Conservation (phyloP, 2,888 invertebrate genomes). For the Bedellia somnulentella region DNA sequence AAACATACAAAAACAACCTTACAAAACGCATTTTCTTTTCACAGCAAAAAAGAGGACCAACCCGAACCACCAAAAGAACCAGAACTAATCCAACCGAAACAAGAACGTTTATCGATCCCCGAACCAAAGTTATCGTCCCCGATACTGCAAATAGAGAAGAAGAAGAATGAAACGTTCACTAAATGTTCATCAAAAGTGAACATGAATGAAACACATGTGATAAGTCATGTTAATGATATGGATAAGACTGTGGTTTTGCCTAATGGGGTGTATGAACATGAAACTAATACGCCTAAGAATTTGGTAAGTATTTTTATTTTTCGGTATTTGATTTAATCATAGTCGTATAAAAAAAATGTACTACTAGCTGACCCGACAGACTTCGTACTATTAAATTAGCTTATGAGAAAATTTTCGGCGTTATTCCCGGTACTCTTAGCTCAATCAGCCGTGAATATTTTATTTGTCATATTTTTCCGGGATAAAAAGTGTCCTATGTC, state of each 20-base stretch:
- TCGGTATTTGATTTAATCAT: too few relatives aligned
- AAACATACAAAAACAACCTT: too few relatives aligned
- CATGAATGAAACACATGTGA: conserved; percentile 22
- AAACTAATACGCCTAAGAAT: conserved; percentile 19
- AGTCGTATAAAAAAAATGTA: too few relatives aligned
- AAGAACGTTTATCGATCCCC: conserved; percentile 19
- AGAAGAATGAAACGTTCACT: neutral
- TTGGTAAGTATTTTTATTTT: conserved; percentile 21
- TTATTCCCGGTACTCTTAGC: too few relatives aligned
- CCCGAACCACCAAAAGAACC: conserved; percentile 2
- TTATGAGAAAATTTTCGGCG: too few relatives aligned
- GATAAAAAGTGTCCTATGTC: too few relatives aligned
- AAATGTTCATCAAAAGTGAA: conserved; percentile 1
- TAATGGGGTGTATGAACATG: conserved; percentile 27
- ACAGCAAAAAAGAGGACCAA: too few relatives aligned
- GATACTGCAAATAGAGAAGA: conserved; percentile 16
- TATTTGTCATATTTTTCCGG: too few relatives aligned
- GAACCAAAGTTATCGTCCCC: conserved; percentile 20
- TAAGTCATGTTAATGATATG: conserved; percentile 14
- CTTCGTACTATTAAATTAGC: too few relatives aligned
- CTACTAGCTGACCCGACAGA: too few relatives aligned
- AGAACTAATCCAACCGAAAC: conserved; percentile 15
- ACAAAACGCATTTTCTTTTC: too few relatives aligned
- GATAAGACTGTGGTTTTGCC: conserved; percentile 31
- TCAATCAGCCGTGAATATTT: too few relatives aligned